Evolutionary conservation across 2,113 vertebrate species (phyloP).

Genomic region (Propithecus coquereli): DNA sequence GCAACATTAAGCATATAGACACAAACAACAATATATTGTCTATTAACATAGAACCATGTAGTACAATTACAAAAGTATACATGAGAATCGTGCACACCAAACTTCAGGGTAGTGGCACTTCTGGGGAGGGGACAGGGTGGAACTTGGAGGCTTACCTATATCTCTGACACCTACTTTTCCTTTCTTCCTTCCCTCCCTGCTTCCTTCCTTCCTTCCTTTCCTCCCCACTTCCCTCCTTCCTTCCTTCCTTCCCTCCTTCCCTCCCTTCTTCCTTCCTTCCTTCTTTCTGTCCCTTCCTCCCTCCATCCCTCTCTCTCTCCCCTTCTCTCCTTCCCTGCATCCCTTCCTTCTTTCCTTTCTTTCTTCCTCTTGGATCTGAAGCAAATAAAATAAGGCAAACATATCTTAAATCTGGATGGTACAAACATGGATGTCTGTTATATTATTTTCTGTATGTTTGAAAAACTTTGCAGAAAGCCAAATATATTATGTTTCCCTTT

Average conservation of each 20-base stretch:
- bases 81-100: neutral
- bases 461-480: constrained; percentile 57
- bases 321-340: too few species aligned
- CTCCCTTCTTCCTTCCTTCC: rapidly evolving
- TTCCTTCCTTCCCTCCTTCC: rapidly evolving
- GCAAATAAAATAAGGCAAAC: constrained; percentile 45
- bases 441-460: constrained; percentile 63
- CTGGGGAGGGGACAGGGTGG: neutral
- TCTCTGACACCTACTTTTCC: too few species aligned
- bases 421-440: constrained; percentile 25
- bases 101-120: neutral
- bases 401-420: constrained; percentile 49
- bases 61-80: neutral
- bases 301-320: rapidly evolving
- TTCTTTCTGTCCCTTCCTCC: too few species aligned
- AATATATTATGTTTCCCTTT: constrained; percentile 61
- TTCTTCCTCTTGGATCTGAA: constrained; percentile 27
- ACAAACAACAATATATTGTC: neutral
- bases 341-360: neutral
- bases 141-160: neutral
- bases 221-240: rapidly evolving
- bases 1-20: neutral
- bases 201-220: neutral
- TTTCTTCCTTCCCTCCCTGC: rapidly evolving
- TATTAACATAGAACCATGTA: neutral